Base-by-base conservation (phyloP, 2,888 invertebrate species). In the Limenitis camilla region DNA sequence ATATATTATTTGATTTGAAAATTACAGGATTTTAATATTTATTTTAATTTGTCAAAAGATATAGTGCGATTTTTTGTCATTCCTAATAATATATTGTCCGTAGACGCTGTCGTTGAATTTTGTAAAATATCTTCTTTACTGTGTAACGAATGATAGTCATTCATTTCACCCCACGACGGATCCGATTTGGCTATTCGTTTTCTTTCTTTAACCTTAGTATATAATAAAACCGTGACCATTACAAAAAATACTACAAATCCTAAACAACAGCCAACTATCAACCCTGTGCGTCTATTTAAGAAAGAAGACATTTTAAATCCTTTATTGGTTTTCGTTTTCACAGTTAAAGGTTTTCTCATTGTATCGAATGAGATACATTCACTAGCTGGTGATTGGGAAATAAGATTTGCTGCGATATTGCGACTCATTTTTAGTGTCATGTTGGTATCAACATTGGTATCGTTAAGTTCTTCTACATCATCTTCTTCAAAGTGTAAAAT, bases 31-130 rank as follows among this genome's bases (percentile, higher is more conserved):
- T 33, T 6, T 35, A 29, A 19, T 39, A 29, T 39, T 50, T 65
- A 66, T 65, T 72, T 70, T 44, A 76, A 71, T 66, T 71, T 74
- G 58, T 78, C 76, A 69, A 78, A 62, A 47, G 76, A 80, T 58
- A 64, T 63, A 67, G 74, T 79, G 59, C 77, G 74, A 71, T 68
- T 80, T 69, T 84, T 86, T 62, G 76, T 64, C 78, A 82, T 83
- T 65, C 87, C 86, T 69, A 86, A 69, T 63, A 87, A 75, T 70
- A 87, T 87, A 63, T 87, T 87, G 72, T 87, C 87, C 30, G 87
- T 86, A 42, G 87, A 87, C 61, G 84, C 84, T 39, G 83, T 79
- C 9, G 72, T 86, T 29, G 84, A 84, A 65, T 77, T 72, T 63
- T 84, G 80, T 63, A 85, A 65, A 61, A 86, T 74, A 59, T 87